These are phyloP conservation scores for Xiphydria camelus DNA, from an alignment of 2,888 invertebrate genomes.

Conservation along the genomic window DNA sequence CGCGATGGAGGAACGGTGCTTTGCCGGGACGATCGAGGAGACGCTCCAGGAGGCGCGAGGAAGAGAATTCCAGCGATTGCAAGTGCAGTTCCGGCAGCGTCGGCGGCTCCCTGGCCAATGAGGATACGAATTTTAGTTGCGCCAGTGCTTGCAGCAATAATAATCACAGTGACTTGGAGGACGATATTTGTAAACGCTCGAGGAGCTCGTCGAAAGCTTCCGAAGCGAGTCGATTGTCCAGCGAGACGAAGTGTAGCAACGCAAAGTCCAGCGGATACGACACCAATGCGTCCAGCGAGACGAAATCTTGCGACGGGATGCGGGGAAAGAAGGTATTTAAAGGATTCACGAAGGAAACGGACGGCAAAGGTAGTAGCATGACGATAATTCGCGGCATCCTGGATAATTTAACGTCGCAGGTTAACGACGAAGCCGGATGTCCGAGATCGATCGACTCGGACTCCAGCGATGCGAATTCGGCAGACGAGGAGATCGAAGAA, in stretches of 20 bases:
- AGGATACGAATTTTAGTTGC: constrained; percentile 31
- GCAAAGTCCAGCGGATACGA: constrained; percentile 36
- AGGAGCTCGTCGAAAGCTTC: constrained; percentile 37
- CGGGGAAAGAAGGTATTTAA: constrained; percentile 27
- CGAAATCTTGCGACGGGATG: constrained; percentile 16
- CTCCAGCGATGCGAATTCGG: background rate
- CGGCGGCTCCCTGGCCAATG: constrained; percentile 23
- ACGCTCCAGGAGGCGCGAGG: constrained; percentile 19
- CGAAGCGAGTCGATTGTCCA: constrained; percentile 21
- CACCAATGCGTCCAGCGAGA: constrained; percentile 25
- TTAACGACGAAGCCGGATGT: constrained; percentile 7
- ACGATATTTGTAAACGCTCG: constrained; percentile 17
- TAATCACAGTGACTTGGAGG: constrained; percentile 26
- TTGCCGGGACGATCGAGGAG: constrained; percentile 25
- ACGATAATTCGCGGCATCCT: constrained; percentile 26
- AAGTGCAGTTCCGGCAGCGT: constrained; percentile 24
- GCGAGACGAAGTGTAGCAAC: constrained; percentile 18
- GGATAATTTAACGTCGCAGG: constrained; percentile 11
- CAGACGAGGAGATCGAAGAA: too few species aligned
- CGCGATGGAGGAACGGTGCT: constrained; percentile 42
- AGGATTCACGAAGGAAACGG: constrained; percentile 26
- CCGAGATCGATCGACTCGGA: background rate
- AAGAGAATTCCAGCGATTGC: constrained; percentile 18
- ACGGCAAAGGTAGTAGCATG: constrained; percentile 20
- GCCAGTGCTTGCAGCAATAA: constrained; percentile 32